Evolutionary conservation across 2,888 invertebrate genomes (phyloP).

Genomic region (Melanotus villosus): DNA sequence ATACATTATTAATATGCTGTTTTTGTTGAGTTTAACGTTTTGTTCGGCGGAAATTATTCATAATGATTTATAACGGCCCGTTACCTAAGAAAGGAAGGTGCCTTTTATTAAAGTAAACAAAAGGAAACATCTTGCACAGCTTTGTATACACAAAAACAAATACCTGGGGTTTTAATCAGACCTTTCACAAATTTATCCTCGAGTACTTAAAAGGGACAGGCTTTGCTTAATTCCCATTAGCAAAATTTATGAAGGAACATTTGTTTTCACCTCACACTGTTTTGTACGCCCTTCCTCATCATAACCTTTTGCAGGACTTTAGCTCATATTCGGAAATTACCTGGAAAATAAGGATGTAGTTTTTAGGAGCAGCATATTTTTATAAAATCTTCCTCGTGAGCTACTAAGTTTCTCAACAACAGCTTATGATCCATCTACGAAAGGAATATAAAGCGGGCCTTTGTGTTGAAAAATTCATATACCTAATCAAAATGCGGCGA

Average conservation of each 20-base stretch:
- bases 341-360: background rate
- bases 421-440: background rate
- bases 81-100: too few species aligned
- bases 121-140: background rate
- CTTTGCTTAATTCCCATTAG: slow-evolving; percentile 4
- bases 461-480: slow-evolving; percentile 16
- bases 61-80: too few species aligned
- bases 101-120: too few species aligned
- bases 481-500: slow-evolving; percentile 5
- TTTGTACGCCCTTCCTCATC: background rate
- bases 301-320: background rate
- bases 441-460: background rate
- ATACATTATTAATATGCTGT: too few species aligned
- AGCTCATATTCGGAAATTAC: background rate
- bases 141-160: background rate
- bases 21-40: too few species aligned
- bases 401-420: background rate
- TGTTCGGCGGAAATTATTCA: too few species aligned
- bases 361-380: background rate
- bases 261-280: slow-evolving; percentile 2
- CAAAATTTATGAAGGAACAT: slow-evolving; percentile 13
- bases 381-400: background rate
- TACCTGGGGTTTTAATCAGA: background rate
- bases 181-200: slow-evolving; percentile 7
- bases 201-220: background rate